Evolutionary conservation across 2,888 invertebrate genomes (phyloP).

Genomic region (Ornithoptera priamus): DNA sequence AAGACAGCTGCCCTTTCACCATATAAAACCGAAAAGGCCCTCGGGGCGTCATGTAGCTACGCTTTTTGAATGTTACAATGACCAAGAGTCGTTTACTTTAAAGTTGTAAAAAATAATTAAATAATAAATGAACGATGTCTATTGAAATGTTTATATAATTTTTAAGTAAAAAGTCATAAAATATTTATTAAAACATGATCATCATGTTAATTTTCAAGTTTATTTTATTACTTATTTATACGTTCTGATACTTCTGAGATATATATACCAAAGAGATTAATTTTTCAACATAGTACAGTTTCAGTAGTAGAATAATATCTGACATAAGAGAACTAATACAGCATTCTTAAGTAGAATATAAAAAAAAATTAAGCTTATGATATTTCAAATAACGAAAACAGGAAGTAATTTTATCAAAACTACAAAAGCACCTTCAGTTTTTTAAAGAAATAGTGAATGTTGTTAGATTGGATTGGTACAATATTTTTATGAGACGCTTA

Average conservation of each 20-base stretch:
- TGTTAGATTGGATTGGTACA: neutral
- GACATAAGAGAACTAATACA: neutral
- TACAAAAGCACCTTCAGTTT: neutral
- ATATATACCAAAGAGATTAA: neutral
- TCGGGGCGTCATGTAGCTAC: neutral
- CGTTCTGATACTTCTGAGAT: neutral
- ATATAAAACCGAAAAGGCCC: neutral
- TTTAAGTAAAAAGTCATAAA: neutral
- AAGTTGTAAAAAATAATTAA: neutral
- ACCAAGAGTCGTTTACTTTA: neutral
- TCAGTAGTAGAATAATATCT: too few relatives aligned
- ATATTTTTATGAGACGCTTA: neutral
- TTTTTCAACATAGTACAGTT: neutral
- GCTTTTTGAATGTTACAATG: neutral
- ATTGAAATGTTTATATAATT: neutral
- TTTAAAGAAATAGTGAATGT: neutral
- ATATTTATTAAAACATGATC: too few relatives aligned
- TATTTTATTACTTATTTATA: neutral
- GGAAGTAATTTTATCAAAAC: neutral
- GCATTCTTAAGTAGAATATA: neutral
- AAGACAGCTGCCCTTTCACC: constrained; percentile 2
- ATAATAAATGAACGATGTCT: neutral
- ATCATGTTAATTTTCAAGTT: too few relatives aligned
- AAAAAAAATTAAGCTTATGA: neutral
- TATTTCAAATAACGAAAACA: neutral